A percentile compares a stretch with the other conserved stretches of the same genome.
Evolutionary conservation across 2,888 invertebrate genomes (phyloP).

Genomic region (Halictus quadricinctus): DNA sequence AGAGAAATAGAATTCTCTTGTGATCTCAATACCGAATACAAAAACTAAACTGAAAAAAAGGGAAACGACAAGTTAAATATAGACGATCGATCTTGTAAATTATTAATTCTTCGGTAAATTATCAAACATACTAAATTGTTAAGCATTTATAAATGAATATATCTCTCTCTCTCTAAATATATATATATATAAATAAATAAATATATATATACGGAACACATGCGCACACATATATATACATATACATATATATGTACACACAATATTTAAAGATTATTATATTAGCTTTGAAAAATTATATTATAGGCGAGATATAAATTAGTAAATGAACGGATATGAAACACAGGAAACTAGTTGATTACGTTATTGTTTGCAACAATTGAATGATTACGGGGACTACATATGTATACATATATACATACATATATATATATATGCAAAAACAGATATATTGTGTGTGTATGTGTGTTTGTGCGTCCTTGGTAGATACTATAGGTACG

Average conservation of each 20-base stretch:
- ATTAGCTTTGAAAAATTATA: constrained; percentile 63
- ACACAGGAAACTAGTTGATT: constrained; percentile 16
- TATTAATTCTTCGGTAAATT: constrained; percentile 59
- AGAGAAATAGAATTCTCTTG: constrained; percentile 47
- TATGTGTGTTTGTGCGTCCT: constrained; percentile 11
- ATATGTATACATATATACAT: not conserved
- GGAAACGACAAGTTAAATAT: constrained; percentile 19
- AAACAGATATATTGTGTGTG: not conserved
- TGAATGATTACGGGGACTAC: constrained; percentile 49
- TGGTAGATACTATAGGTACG: constrained; percentile 66
- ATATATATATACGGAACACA: not conserved
- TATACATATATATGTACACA: constrained; percentile 17
- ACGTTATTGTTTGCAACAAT: constrained; percentile 50
- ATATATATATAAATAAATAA: not conserved
- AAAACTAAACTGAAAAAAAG: constrained; percentile 34
- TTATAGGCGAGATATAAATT: constrained; percentile 41
- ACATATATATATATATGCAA: not conserved
- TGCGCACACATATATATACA: not conserved
- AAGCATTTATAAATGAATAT: constrained; percentile 71
- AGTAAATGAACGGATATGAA: not conserved
- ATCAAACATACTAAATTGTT: constrained; percentile 69
- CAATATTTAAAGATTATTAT: constrained; percentile 67
- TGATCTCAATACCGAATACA: constrained; percentile 68
- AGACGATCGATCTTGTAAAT: constrained; percentile 58
- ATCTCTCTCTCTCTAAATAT: not conserved